phyloP scores from a whole-genome alignment of 1,140 invertebrate genomes.

The Caenorhabditis elegans region WBcel235 BX284605.5:18511501-18512000 shows the following conservation, averaged over 20 bases:
- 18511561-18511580: background rate
- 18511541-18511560: background rate
- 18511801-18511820: background rate
- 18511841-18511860: background rate
- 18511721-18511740: too few relatives aligned
- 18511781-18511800: background rate
- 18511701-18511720: too few relatives aligned
- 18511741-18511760: background rate
- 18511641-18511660: background rate
- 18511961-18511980: too few relatives aligned
- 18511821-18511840: background rate
- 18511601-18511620: background rate
- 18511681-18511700: too few relatives aligned
- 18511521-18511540: background rate
- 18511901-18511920: too few relatives aligned
- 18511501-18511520: background rate
- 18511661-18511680: too few relatives aligned
- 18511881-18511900: background rate
- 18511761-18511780: background rate
- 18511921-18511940: too few relatives aligned
- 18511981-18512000: too few relatives aligned
- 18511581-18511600: background rate
- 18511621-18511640: background rate
- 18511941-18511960: too few relatives aligned
- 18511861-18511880: background rate